Evolutionary conservation across 2,888 invertebrate genomes (phyloP).

Genomic region (Euproctis similis): DNA sequence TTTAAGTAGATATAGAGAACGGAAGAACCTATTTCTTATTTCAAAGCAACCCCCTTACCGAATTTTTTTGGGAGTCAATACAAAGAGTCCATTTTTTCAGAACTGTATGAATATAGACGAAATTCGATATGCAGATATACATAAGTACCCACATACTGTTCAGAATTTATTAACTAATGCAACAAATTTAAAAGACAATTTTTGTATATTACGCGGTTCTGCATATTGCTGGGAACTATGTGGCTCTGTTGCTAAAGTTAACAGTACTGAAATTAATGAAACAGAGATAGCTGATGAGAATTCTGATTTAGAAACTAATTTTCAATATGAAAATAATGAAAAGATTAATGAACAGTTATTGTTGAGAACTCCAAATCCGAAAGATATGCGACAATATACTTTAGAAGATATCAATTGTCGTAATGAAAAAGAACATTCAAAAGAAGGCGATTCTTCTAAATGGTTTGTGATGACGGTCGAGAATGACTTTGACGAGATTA

Average conservation of each 20-base stretch:
- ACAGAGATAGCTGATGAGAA: conserved; percentile 6
- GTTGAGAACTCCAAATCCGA: conserved; percentile 3
- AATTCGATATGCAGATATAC: conserved; percentile 45
- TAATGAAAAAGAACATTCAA: too few species aligned
- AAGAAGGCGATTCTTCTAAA: conserved; percentile 41
- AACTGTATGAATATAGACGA: conserved; percentile 53
- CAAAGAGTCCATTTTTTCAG: conserved; percentile 35
- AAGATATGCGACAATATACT: neutral
- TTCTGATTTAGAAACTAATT: conserved; percentile 6
- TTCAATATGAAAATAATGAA: conserved; percentile 2
- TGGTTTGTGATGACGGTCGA: conserved; percentile 76
- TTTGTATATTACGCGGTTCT: conserved; percentile 60
- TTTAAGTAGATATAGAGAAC: conserved; percentile 47
- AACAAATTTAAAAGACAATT: conserved; percentile 44
- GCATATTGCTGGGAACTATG: conserved; percentile 59
- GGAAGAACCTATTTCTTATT: conserved; percentile 53
- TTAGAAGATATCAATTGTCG: conserved; percentile 1
- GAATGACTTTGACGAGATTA: conserved; percentile 70
- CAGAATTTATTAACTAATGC: conserved; percentile 52
- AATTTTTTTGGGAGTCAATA: conserved; percentile 53
- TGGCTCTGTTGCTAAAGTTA: conserved; percentile 50
- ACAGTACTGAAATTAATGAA: conserved; percentile 11
- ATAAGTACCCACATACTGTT: conserved; percentile 53
- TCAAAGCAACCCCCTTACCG: conserved; percentile 43
- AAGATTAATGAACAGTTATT: conserved; percentile 1